A percentile compares a stretch with the other conserved stretches of the same genome.
Evolutionary conservation across 2,113 vertebrate genomes (phyloP).

Genomic region (Psammodynastes pulverulentus): DNA sequence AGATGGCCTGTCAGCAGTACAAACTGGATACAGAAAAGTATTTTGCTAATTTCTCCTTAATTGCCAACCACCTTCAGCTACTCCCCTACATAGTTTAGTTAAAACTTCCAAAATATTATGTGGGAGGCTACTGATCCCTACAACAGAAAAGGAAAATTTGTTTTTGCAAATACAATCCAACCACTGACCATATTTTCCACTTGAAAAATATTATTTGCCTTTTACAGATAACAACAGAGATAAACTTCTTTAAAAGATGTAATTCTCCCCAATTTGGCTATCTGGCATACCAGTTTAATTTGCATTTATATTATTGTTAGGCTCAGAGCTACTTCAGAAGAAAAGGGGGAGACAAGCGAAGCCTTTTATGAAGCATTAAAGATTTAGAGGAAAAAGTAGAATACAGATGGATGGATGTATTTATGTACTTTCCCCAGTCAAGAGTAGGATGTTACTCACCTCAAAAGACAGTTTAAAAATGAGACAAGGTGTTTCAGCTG

Average conservation of each 20-base stretch:
- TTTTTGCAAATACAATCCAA: background rate
- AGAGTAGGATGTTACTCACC: background rate
- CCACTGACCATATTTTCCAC: too few species aligned
- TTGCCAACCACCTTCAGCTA: background rate
- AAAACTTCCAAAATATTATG: background rate
- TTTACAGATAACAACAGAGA: background rate
- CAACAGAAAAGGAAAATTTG: background rate
- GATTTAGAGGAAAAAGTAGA: background rate
- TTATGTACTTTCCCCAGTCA: background rate
- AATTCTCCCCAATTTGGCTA: background rate
- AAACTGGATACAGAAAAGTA: background rate
- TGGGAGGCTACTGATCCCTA: background rate
- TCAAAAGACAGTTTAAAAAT: background rate
- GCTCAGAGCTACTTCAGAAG: background rate
- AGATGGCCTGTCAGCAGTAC: background rate
- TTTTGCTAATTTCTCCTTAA: background rate
- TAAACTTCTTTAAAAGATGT: background rate
- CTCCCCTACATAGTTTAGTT: too few species aligned
- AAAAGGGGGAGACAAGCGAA: background rate
- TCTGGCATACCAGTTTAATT: background rate
- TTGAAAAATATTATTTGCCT: background rate
- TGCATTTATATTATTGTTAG: background rate
- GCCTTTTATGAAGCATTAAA: background rate
- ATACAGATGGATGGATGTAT: background rate
- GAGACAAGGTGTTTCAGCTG: background rate